Evolutionary conservation across 2,113 vertebrate genomes (phyloP), one percentile per base, ranked within the genome.

Genomic region (Opisthocomus hoazin): DNA sequence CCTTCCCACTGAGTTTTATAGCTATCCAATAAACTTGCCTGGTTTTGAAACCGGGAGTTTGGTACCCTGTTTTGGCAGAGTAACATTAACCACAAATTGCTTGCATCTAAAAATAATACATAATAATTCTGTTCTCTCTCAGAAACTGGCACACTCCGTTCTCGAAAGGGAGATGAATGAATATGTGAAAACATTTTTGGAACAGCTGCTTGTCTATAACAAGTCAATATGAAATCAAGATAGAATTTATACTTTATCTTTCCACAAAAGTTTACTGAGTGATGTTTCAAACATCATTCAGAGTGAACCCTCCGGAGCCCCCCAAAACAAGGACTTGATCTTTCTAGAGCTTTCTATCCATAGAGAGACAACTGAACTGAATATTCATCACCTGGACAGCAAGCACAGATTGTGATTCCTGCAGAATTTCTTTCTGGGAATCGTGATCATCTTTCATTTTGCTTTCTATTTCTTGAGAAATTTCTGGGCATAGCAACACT

Each of bases 101-200:
- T 87, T 71, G 15, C 51, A 93, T 81, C 85, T 90, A 90, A 96
- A 96, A 95, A 96, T 94, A 94, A 92, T 60, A 48, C 34, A 57
- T 18, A 46, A 79, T 41, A 90, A 93, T 94, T 95, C 76, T 87
- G 37, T 71, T 87, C 65, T 87, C 57, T 73, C 57, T 93, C 77
- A 89, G 69, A 91, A 87, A 76, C 57, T 89, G 81, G 89, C 81
- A 94, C 54, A 56, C 41, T 63, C 65, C 41, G 32, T 74, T 91
- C 81, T 94, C 74, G 66, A 85, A 89, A 89, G n/a, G 74, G 58
- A 94, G 53, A 87, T 45, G 22, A 92, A 95, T 81, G 61, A 96
- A 60, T 74, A 93, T 75, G 30, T 57, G 76, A 88, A 86, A 93
- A 85, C 23, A 34, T 84, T 94, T 96, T 73, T 63, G 46, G 73